Conservation (phyloP, 2,797 vertebrate genomes). For the Dicrostonyx torquatus region DNA sequence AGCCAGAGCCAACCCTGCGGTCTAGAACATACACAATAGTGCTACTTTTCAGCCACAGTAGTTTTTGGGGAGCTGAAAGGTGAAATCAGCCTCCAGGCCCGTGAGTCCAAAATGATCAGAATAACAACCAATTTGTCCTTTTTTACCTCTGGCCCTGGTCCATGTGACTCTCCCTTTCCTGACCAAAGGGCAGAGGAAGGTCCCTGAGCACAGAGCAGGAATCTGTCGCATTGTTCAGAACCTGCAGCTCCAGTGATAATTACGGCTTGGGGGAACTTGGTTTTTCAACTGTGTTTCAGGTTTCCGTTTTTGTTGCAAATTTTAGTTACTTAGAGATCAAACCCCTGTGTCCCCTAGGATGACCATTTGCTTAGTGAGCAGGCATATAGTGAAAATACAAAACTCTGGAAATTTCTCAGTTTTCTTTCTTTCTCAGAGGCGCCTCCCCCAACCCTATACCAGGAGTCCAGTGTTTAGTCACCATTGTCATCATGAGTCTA, state of each 20-base stretch:
- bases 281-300: not conserved
- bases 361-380: constrained; percentile 4
- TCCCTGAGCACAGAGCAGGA: not conserved
- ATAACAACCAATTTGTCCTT: not conserved
- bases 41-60: not conserved
- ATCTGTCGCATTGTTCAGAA: not conserved
- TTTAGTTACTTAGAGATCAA: not conserved
- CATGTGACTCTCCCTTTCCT: constrained; percentile 22
- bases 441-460: not conserved
- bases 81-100: not conserved
- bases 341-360: not conserved
- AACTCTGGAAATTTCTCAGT: constrained; percentile 54
- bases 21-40: not conserved
- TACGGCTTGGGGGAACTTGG: not conserved
- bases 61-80: not conserved
- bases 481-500: not conserved
- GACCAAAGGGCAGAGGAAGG: not conserved
- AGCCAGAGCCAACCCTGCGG: not conserved
- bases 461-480: not conserved
- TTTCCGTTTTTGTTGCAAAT: constrained; percentile 26
- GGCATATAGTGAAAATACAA: not conserved
- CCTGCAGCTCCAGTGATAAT: not conserved
- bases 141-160: not conserved
- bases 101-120: not conserved
- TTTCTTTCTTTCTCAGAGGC: constrained; percentile 14